Percentiles rank a stretch among this genome's conserved stretches.
Evolutionary conservation across 2,797 vertebrate species (phyloP).

Genomic region (Antrozous pallidus): DNA sequence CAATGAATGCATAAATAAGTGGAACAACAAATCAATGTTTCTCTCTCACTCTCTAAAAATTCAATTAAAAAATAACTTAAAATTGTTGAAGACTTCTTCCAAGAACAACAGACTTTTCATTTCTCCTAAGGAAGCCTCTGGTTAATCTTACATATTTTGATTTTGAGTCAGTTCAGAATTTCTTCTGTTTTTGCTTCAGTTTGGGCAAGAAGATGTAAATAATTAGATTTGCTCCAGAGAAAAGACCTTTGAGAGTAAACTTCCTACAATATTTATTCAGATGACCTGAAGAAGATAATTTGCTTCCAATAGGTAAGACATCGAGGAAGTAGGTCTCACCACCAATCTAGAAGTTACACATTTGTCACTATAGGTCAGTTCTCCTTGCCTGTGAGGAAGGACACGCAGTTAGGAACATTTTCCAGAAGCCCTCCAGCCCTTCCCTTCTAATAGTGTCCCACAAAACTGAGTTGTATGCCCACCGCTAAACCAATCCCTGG

Average conservation of each 20-base stretch:
- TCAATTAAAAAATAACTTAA: not conserved
- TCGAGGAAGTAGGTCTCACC: not conserved
- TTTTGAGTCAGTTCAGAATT: constrained; percentile 24
- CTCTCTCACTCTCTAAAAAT: not conserved
- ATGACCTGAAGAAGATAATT: not conserved
- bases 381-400: not conserved
- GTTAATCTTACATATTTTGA: not conserved
- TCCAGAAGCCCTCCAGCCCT: not conserved
- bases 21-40: not conserved
- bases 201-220: not conserved
- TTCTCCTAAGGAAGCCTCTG: not conserved
- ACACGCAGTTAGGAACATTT: not conserved
- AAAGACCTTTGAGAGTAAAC: not conserved
- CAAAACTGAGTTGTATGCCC: not conserved
- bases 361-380: not conserved
- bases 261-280: not conserved
- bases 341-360: not conserved
- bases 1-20: not conserved
- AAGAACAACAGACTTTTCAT: not conserved
- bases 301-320: not conserved
- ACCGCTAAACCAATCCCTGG: not conserved
- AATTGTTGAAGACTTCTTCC: constrained; percentile 5
- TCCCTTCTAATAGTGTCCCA: not conserved
- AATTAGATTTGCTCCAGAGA: not conserved
- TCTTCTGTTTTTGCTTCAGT: constrained; percentile 6